Base-by-base conservation (phyloP, 2,888 invertebrate species). In the Litoditis marina region DNA sequence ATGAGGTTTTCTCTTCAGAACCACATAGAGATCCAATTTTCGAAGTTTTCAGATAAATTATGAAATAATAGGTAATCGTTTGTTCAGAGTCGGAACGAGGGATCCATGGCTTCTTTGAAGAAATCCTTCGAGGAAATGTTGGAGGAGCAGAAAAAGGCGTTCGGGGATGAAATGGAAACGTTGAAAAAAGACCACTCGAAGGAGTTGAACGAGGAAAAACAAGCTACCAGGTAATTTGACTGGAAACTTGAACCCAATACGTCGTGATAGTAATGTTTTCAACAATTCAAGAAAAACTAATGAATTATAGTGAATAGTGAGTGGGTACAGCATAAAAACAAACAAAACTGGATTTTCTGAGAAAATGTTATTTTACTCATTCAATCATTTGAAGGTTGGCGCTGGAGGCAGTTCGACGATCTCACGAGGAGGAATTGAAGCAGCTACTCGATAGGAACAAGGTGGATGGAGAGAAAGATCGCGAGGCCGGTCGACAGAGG, bases 181-280 rank as follows among this genome's bases (percentile, higher is more conserved):
- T 61, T 80, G 32, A 65, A 65, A 39, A 62, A 60, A 39, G 78
- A 80, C 46, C 79, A 79, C 60, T 63, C 68, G 19, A 58, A 70
- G 46, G 78, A 79, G 65, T 47, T 80, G 59, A 77, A 78, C 42
- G 80, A 80, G 28, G 80, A 80, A 69, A 80, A 80, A 63, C 63
- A 74, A 34, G 79, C 79, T 22, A 80, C 80, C 5, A 61, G 73
- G 63, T 66, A n/a, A n/a, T n/a, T n/a, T n/a, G n/a, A n/a, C n/a
- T n/a, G n/a, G n/a, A n/a, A n/a, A n/a, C n/a, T n/a, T n/a, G n/a
- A n/a, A n/a, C n/a, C n/a, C n/a, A n/a, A n/a, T n/a, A n/a, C n/a
- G n/a, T n/a, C n/a, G n/a, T n/a, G n/a, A n/a, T n/a, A n/a, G n/a
- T n/a, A n/a, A n/a, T n/a, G n/a, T n/a, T n/a, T n/a, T n/a, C n/a